A percentile compares a stretch with the other conserved stretches of the same genome.
phyloP scores from a whole-genome alignment of 2,888 invertebrate genomes.

The Lypha dubia region DNA sequence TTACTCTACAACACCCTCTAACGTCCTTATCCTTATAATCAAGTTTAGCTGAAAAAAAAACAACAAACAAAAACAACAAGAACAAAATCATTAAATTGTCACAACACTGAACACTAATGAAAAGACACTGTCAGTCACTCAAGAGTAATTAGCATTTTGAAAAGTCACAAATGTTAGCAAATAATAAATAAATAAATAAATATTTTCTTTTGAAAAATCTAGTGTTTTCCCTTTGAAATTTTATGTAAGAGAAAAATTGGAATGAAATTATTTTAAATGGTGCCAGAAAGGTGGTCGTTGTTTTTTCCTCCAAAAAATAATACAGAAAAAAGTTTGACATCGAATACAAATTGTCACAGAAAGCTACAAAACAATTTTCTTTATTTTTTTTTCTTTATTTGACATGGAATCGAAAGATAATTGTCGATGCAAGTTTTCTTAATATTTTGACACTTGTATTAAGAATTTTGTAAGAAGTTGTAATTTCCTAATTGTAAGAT shows the following conservation, averaged over 20 bases:
- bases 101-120: slow-evolving; percentile 49
- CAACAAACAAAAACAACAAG: background rate
- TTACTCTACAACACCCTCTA: slow-evolving; percentile 3
- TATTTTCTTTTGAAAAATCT: background rate
- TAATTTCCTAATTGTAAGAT: slow-evolving; percentile 29
- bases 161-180: slow-evolving; percentile 39
- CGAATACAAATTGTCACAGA: slow-evolving; percentile 45
- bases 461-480: background rate
- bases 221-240: slow-evolving; percentile 2
- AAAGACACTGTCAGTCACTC: slow-evolving; percentile 79
- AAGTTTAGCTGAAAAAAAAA: background rate
- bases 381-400: background rate
- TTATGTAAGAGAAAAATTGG: background rate
- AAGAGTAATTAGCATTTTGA: slow-evolving; percentile 79
- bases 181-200: slow-evolving; percentile 28
- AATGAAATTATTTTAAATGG: background rate
- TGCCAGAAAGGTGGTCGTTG: slow-evolving; percentile 8
- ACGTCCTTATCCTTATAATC: background rate
- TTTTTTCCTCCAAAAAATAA: background rate
- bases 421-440: slow-evolving; percentile 40
- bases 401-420: slow-evolving; percentile 13
- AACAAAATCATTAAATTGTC: slow-evolving; percentile 66
- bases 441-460: slow-evolving; percentile 60
- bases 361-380: slow-evolving; percentile 29
- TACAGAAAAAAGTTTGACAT: background rate